Percentiles rank a stretch among this genome's conserved stretches.
These are phyloP conservation scores for Crocidura indochinensis DNA, from an alignment of 2,797 vertebrate genomes.

Conservation along the genomic window DNA sequence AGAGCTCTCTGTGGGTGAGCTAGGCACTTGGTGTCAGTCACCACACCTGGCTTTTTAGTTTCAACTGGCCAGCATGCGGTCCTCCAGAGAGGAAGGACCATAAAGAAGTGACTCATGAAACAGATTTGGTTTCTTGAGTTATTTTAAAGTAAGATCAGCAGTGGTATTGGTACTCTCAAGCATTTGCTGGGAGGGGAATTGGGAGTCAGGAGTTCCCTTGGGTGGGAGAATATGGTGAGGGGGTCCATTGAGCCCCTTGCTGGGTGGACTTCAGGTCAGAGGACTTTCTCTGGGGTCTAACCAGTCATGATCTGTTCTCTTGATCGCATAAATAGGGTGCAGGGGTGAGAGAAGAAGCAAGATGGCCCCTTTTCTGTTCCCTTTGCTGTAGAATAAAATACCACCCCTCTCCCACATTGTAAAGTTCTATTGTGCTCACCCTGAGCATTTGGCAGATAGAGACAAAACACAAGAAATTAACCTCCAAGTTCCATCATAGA, in stretches of 20 bases:
- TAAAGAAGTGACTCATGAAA: conserved; percentile 84
- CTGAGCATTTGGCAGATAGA: conserved; percentile 61
- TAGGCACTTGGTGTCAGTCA: no score
- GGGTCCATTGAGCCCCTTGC: not conserved
- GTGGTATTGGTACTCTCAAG: not conserved
- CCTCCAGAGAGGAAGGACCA: conserved; percentile 75
- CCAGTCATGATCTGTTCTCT: not conserved
- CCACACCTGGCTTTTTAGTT: conserved; percentile 76
- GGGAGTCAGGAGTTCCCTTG: no score
- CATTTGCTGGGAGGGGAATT: not conserved
- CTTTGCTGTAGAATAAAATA: conserved; percentile 11
- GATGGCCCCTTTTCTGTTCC: conserved; percentile 30
- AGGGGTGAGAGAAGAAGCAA: not conserved
- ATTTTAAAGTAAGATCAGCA: conserved; percentile 85
- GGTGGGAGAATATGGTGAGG: no score
- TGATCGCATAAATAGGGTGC: not conserved
- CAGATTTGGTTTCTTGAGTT: conserved; percentile 86
- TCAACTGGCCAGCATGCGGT: conserved; percentile 41
- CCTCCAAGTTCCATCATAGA: not conserved
- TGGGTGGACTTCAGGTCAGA: not conserved
- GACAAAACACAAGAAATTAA: conserved; percentile 44
- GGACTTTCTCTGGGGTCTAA: not conserved
- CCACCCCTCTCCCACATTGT: not conserved
- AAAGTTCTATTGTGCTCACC: conserved; percentile 8
- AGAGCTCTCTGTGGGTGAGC: conserved; percentile 81